A percentile compares a stretch with the other conserved stretches of the same genome.
Evolutionary conservation across 2,888 invertebrate genomes (phyloP).

Genomic region (Microchrysa polita): DNA sequence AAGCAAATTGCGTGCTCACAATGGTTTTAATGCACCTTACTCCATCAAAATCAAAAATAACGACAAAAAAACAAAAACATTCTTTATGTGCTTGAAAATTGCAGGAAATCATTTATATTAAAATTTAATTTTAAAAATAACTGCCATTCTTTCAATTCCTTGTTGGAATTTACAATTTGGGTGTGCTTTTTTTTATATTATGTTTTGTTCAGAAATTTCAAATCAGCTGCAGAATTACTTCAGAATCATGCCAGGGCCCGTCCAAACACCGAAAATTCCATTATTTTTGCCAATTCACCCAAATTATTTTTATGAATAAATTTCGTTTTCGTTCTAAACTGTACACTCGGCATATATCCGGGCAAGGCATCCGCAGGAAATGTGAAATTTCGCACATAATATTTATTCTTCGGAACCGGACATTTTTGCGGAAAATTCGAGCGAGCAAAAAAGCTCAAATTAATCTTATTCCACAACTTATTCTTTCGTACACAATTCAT

Average conservation of each 20-base stretch:
- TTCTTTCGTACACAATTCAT: background rate
- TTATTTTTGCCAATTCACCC: no score
- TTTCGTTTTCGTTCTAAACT: background rate
- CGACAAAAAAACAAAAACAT: no score
- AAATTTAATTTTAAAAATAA: no score
- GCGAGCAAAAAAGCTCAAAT: background rate
- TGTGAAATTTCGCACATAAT: constrained; percentile 19
- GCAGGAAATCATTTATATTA: no score
- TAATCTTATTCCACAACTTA: constrained; percentile 10
- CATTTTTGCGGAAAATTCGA: constrained; percentile 30
- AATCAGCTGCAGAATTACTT: background rate
- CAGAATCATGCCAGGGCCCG: background rate
- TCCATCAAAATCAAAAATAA: no score
- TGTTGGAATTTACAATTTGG: no score
- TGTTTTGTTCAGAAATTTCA: background rate
- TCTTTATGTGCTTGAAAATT: no score
- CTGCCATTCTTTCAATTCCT: no score
- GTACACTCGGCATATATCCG: background rate
- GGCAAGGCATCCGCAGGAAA: constrained; percentile 19
- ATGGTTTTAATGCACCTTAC: no score
- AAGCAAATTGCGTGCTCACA: no score
- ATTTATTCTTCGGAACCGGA: constrained; percentile 22
- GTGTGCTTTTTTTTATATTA: no score
- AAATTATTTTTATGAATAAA: background rate
- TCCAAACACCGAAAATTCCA: no score